These are phyloP conservation scores for Stenotaenia linearis DNA, from an alignment of 2,888 invertebrate genomes.

Conservation along the genomic window DNA sequence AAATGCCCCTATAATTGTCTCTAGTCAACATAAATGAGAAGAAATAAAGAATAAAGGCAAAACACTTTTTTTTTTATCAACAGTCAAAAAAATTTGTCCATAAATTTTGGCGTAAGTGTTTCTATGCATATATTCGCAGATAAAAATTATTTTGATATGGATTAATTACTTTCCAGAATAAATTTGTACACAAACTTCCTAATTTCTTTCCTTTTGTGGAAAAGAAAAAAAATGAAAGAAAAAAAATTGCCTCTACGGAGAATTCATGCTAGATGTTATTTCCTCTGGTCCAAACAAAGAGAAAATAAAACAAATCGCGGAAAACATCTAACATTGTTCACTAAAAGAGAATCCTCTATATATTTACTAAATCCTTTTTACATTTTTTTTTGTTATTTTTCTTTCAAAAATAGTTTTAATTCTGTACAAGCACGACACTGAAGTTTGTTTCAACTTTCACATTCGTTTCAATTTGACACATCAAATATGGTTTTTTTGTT, in stretches of 20 bases:
- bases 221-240: neutral
- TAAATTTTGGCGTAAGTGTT: neutral
- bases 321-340: neutral
- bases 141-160: neutral
- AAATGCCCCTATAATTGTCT: neutral
- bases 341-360: neutral
- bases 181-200: neutral
- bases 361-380: neutral
- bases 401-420: slow-evolving; percentile 15
- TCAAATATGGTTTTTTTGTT: neutral
- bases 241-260: neutral
- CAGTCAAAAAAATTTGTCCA: neutral
- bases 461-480: slow-evolving; percentile 7
- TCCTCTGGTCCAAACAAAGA: neutral
- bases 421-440: slow-evolving; percentile 6
- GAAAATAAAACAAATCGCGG: neutral
- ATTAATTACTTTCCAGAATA: neutral
- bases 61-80: neutral
- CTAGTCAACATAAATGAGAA: neutral
- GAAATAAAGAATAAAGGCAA: neutral
- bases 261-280: neutral
- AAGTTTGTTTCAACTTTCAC: neutral
- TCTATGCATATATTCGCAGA: neutral
- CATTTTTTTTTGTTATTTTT: slow-evolving; percentile 7
- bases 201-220: neutral